These are phyloP conservation scores for Nomada flava DNA, from an alignment of 2,888 invertebrate genomes.

Conservation along the genomic window DNA sequence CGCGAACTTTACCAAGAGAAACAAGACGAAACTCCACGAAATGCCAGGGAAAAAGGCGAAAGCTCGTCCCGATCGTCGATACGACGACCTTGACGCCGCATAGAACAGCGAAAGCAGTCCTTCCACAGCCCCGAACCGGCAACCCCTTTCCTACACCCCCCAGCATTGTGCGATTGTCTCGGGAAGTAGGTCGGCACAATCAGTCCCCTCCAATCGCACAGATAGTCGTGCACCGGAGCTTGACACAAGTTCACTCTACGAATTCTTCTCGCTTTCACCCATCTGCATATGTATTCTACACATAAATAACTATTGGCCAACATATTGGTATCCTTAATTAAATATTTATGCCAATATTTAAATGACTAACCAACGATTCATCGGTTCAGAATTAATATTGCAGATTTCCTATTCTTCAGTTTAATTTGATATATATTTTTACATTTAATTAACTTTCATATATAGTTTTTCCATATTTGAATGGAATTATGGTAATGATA, in stretches of 20 bases:
- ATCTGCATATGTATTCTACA: too few species aligned
- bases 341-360: too few species aligned
- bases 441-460: too few species aligned
- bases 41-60: constrained; percentile 18
- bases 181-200: constrained; percentile 79
- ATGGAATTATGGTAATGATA: too few species aligned
- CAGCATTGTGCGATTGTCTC: constrained; percentile 76
- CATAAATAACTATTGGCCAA: too few species aligned
- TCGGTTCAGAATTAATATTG: too few species aligned
- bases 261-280: constrained; percentile 23
- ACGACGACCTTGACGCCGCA: constrained; percentile 71
- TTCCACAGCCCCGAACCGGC: constrained; percentile 18
- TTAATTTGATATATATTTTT: too few species aligned
- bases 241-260: constrained; percentile 25
- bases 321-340: too few species aligned
- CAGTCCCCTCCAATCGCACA: constrained; percentile 68
- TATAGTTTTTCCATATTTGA: too few species aligned
- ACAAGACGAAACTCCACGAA: neutral
- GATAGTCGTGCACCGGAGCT: constrained; percentile 39
- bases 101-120: constrained; percentile 56
- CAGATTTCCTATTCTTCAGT: too few species aligned
- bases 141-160: constrained; percentile 22
- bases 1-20: too few species aligned
- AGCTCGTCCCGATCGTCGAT: constrained; percentile 28
- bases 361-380: too few species aligned